Conservation (phyloP, 2,888 invertebrate genomes). For the Temnothorax unifasciatus region DNA sequence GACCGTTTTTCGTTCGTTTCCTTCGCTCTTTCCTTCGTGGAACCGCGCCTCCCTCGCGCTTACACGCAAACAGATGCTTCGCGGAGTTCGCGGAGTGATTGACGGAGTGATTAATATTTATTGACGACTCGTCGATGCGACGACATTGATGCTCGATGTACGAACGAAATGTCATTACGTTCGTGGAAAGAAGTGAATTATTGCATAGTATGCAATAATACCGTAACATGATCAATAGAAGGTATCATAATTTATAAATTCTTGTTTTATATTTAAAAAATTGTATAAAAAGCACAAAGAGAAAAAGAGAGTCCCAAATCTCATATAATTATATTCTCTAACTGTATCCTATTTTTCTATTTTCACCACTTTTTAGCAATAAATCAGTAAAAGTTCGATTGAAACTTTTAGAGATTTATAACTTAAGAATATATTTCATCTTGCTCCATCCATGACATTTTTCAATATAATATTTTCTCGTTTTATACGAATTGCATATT, state of each 20-base stretch:
- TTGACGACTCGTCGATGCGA: slow-evolving; percentile 14
- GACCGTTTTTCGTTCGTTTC: slow-evolving; percentile 52
- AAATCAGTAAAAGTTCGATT: neutral
- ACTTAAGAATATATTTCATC: neutral
- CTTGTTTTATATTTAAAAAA: neutral
- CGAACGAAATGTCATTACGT: neutral
- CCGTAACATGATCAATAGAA: neutral
- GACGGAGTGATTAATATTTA: neutral
- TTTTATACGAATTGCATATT: neutral
- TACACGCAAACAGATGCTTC: slow-evolving; percentile 24
- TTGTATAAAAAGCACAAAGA: neutral
- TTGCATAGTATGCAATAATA: neutral
- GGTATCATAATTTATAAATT: neutral
- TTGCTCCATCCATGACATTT: neutral
- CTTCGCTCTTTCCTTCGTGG: slow-evolving; percentile 23
- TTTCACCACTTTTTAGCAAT: neutral
- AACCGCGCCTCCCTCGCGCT: slow-evolving; percentile 14
- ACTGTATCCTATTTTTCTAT: neutral
- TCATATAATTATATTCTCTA: neutral
- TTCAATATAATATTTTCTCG: neutral
- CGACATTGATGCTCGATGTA: slow-evolving; percentile 2
- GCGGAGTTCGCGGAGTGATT: slow-evolving; percentile 18
- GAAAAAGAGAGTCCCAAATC: neutral
- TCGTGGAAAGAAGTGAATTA: neutral
- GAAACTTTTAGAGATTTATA: neutral